Percentiles rank a stretch among this genome's conserved stretches.
These are phyloP conservation scores for Zosterops japonicus DNA, from an alignment of 2,113 vertebrate genomes.

Conservation along the genomic window DNA sequence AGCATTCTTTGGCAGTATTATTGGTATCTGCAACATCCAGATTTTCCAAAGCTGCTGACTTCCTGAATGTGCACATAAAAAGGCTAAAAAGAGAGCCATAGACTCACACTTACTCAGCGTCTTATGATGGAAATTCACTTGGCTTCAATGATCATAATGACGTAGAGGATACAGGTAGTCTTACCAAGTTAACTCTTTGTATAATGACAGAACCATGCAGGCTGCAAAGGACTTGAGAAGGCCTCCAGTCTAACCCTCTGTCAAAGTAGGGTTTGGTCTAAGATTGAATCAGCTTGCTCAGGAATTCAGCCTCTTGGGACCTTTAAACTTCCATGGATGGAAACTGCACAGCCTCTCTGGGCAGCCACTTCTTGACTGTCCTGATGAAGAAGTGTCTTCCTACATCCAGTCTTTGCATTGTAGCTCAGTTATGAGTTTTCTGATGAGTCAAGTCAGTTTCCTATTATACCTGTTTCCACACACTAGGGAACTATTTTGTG, in stretches of 20 bases:
- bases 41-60: conserved; percentile 12
- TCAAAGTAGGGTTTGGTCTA: neutral
- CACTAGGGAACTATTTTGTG: neutral
- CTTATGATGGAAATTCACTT: neutral
- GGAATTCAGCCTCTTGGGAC: neutral
- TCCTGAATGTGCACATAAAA: neutral
- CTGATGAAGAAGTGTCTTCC: neutral
- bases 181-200: neutral
- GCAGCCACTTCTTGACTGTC: neutral
- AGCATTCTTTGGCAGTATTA: conserved; percentile 7
- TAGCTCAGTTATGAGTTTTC: neutral
- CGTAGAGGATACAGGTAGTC: neutral
- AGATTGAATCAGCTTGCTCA: neutral
- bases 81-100: neutral
- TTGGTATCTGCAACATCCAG: neutral
- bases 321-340: neutral
- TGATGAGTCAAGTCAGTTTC: neutral
- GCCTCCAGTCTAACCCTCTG: neutral
- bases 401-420: neutral
- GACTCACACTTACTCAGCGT: neutral
- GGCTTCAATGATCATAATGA: neutral
- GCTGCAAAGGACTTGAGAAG: neutral
- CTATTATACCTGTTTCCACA: neutral
- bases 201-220: neutral
- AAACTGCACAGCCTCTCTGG: neutral